Conservation (phyloP, 2,113 vertebrate genomes). For the Macaca nemestrina region DNA sequence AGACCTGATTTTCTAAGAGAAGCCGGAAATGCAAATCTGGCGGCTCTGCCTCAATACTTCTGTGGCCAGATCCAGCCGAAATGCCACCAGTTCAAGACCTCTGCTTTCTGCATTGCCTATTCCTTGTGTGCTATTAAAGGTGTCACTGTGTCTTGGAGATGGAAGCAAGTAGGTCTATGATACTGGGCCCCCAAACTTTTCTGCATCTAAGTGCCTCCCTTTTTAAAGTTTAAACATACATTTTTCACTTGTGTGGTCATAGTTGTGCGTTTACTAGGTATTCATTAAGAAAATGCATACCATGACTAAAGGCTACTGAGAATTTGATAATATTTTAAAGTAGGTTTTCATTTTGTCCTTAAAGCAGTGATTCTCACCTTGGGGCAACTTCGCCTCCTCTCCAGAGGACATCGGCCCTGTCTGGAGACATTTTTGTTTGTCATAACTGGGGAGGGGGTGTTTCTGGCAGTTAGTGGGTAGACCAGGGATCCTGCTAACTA, state of each 20-base stretch:
- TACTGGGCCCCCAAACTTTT: neutral
- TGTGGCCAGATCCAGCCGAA: neutral
- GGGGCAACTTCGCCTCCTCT: neutral
- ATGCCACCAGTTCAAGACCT: neutral
- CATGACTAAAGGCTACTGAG: neutral
- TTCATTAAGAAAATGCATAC: neutral
- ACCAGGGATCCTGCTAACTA: neutral
- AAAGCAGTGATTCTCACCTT: neutral
- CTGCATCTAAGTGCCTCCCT: neutral
- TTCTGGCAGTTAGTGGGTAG: neutral
- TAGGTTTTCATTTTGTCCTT: neutral
- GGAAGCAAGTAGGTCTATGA: neutral
- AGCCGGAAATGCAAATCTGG: neutral
- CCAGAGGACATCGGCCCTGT: neutral
- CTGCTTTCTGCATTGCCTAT: neutral
- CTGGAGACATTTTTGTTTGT: neutral
- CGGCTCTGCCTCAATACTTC: neutral
- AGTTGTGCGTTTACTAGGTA: neutral
- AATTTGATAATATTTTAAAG: neutral
- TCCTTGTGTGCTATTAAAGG: no score
- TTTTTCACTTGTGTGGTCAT: neutral
- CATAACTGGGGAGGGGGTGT: neutral
- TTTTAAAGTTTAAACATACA: neutral
- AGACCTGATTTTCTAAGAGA: neutral
- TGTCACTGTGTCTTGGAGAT: fast-evolving